Conservation (phyloP, 2,888 invertebrate species). For the Polietes domitor region DNA sequence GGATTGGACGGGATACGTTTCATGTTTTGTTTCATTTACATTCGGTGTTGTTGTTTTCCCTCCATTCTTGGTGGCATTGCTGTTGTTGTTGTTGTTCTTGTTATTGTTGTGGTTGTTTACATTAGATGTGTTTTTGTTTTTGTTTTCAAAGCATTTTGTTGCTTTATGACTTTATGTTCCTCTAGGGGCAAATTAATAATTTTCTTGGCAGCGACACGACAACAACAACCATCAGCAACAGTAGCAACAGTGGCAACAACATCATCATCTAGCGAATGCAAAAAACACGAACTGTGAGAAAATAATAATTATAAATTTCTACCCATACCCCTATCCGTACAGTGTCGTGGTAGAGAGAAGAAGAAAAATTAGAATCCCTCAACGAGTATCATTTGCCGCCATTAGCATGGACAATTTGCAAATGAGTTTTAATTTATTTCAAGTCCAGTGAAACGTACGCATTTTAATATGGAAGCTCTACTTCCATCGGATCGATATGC, state of each 20-base stretch:
- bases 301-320: slow-evolving; percentile 51
- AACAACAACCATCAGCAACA: not conserved
- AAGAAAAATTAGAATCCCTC: not conserved
- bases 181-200: slow-evolving; percentile 56
- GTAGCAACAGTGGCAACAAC: not conserved
- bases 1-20: not conserved
- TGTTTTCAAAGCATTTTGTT: not conserved
- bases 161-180: slow-evolving; percentile 47
- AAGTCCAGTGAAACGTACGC: not conserved
- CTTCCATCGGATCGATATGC: not conserved
- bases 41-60: not conserved
- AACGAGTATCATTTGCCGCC: not conserved
- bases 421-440: not conserved
- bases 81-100: not conserved
- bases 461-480: not conserved
- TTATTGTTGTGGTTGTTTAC: slow-evolving; percentile 7
- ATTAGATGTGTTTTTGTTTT: no score
- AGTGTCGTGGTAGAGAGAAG: no score
- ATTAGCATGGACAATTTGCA: slow-evolving; percentile 8
- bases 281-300: slow-evolving; percentile 48
- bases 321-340: no score
- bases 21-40: slow-evolving; percentile 5
- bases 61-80: not conserved
- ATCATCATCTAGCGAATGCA: slow-evolving; percentile 27
- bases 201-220: slow-evolving; percentile 32